Evolutionary conservation across 2,888 invertebrate species (phyloP).

Genomic region (Andrena haemorrhoa): DNA sequence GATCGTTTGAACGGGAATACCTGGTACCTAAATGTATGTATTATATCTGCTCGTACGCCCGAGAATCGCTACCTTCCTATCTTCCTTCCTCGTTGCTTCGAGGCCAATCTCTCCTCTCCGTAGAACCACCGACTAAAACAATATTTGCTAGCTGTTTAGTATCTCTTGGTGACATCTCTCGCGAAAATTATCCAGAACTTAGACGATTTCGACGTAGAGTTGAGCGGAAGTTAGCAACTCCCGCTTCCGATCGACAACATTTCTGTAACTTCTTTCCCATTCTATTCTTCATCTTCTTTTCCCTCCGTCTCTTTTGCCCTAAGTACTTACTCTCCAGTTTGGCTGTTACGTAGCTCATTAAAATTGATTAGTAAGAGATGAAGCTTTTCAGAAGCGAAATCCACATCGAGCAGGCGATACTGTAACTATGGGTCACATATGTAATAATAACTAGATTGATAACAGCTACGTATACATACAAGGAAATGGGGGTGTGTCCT

Average conservation of each 20-base stretch:
- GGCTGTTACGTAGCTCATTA: constrained; percentile 14
- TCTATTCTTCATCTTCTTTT: constrained; percentile 29
- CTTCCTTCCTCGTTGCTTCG: constrained; percentile 28
- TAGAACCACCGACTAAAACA: background rate
- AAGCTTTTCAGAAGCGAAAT: background rate
- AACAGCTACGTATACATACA: background rate
- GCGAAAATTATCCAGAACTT: background rate
- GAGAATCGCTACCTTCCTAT: constrained; percentile 6
- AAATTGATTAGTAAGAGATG: background rate
- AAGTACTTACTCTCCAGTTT: background rate
- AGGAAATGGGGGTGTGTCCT: constrained; percentile 38
- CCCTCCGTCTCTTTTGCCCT: constrained; percentile 16
- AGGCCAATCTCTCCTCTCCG: constrained; percentile 5
- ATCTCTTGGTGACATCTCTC: constrained; percentile 13
- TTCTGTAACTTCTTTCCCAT: constrained; percentile 31
- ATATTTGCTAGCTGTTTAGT: constrained; percentile 10
- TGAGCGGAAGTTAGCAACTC: background rate
- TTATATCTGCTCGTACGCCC: constrained; percentile 19
- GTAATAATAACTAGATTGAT: background rate
- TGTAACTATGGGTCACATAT: background rate
- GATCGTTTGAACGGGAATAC: constrained; percentile 17
- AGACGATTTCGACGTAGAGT: constrained; percentile 10
- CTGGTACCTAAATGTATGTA: background rate
- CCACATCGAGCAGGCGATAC: constrained; percentile 6
- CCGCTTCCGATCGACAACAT: background rate